Percentiles rank a stretch among this genome's conserved stretches.
Evolutionary conservation across 2,797 vertebrate genomes (phyloP).

Genomic region (Micromesistius poutassou): DNA sequence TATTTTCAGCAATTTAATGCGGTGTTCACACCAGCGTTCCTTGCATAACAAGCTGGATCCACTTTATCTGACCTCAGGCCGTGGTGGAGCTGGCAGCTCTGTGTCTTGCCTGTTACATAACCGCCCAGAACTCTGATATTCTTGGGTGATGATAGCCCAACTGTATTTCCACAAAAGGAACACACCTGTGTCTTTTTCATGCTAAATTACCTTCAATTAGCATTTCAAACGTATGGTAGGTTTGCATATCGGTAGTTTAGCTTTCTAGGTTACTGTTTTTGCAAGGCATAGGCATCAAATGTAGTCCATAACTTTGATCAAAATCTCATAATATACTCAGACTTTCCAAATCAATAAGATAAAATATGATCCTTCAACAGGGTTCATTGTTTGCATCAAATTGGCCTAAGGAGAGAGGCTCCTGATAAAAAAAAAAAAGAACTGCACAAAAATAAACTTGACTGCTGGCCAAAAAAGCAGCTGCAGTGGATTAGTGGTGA

Average conservation of each 20-base stretch:
- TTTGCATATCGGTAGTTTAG: not conserved
- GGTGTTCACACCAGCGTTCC: not conserved
- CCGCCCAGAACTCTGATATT: not conserved
- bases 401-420: not conserved
- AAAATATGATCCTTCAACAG: not conserved
- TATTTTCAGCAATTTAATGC: not conserved
- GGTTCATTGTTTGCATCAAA: not conserved
- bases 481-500: not conserved
- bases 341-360: not conserved
- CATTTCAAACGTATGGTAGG: not conserved
- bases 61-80: not conserved
- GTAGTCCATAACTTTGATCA: not conserved
- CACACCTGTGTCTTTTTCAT: not conserved
- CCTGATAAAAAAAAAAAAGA: not conserved
- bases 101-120: not conserved
- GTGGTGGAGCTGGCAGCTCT: not conserved
- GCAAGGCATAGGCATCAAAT: not conserved
- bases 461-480: not conserved
- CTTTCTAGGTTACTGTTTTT: not conserved
- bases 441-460: constrained; percentile 1
- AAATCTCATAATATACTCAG: not conserved
- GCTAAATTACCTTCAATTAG: not conserved
- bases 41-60: not conserved
- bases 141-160: not conserved
- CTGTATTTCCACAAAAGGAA: not conserved